Base-by-base conservation (phyloP, 1,140 invertebrate species). In the Leptinotarsa lineolata region DNA sequence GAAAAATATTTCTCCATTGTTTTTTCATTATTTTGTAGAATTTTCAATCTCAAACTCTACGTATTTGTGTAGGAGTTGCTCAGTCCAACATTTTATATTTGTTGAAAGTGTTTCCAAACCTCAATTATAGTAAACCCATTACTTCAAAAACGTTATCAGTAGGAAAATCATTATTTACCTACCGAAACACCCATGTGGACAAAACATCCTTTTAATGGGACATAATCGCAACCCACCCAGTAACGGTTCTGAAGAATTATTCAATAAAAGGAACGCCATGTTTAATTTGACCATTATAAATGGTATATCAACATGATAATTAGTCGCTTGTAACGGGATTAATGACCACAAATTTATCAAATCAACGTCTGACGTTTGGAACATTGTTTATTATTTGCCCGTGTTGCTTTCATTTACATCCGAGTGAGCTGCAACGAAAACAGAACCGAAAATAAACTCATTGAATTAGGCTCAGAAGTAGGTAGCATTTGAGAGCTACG, bases 241-340 rank as follows among this genome's bases (percentile, higher is more conserved):
- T 39, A 39, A 18, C 48, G 48, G 48, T 4, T 54, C 48, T 54
- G 16, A 54, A 63, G 61, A 20, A 30, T 63, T 22, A 63, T 22
- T 21, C 13, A 21, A 63, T 63, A 16, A 13, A 63, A 30, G 8
- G 21, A 63, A 63, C 21, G 61, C 61, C 61, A 63, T 63, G 24
- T 67, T 67, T 67, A 67, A 67, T 67, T 67, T 67, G 65, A 67
- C 65, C 65, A 67, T 67, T 67, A 67, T 46, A 67, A 67, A 67
- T 67, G 65, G 39, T 46, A 44, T 44, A 30, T 67, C 65, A 67
- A 46, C 65, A 30, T 18, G 12, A 46, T 67, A 67, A 67, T 67
- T 67, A 67, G 65, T 67, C 65, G 65, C 39, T 67, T 67, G 30
- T 67, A 67, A 67, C 24, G 30, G 61, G n/a, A 67, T 67, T 67